Evolutionary conservation across 2,888 invertebrate species (phyloP).

Genomic region (Epinotia brunnichana): DNA sequence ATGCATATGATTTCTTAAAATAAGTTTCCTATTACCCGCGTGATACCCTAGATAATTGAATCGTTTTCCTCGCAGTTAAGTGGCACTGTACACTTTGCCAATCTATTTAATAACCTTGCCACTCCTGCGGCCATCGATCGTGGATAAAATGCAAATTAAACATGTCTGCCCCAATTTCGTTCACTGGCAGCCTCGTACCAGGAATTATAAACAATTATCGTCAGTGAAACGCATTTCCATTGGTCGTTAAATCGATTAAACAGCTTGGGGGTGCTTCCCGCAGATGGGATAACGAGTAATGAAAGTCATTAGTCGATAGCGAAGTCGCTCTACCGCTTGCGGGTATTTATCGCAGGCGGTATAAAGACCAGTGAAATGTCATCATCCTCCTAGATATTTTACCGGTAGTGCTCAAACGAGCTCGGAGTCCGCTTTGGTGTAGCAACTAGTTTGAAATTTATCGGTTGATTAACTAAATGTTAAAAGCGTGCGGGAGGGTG

Average conservation of each 20-base stretch:
- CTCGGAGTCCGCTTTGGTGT: too few relatives aligned
- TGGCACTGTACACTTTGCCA: slow-evolving; percentile 18
- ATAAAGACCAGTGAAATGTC: too few relatives aligned
- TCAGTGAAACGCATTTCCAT: not conserved
- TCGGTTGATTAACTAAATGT: too few relatives aligned
- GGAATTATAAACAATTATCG: slow-evolving; percentile 10
- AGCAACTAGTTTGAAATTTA: too few relatives aligned
- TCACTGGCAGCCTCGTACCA: slow-evolving; percentile 6
- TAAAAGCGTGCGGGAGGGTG: too few relatives aligned
- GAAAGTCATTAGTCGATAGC: too few relatives aligned
- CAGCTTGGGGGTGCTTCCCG: too few relatives aligned
- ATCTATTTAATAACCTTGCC: slow-evolving; percentile 33
- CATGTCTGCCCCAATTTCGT: slow-evolving; percentile 27
- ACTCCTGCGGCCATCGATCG: slow-evolving; percentile 33
- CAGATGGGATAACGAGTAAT: too few relatives aligned
- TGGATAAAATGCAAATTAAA: slow-evolving; percentile 41
- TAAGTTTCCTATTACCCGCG: not conserved
- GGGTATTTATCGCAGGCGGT: too few relatives aligned
- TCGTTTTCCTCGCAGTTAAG: not conserved
- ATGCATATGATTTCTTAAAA: not conserved
- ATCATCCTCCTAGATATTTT: too few relatives aligned
- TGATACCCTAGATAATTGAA: slow-evolving; percentile 3
- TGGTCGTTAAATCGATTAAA: not conserved
- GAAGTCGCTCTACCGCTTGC: too few relatives aligned
- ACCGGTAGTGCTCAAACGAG: too few relatives aligned